Base-by-base conservation (phyloP, 2,888 invertebrate genomes). In the Pterostichus niger region DNA sequence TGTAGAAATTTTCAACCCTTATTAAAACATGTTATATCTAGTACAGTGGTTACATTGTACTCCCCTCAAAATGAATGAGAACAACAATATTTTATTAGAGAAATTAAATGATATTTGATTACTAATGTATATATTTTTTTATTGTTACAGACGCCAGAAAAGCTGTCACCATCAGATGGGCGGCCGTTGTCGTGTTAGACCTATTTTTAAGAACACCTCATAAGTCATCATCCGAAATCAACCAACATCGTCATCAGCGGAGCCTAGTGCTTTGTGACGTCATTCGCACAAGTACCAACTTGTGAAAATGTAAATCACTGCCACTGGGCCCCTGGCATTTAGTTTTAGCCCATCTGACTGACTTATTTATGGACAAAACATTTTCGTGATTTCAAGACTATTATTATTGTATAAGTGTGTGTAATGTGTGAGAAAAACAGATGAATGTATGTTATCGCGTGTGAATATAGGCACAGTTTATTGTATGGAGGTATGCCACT, bases 131-230 rank as follows among this genome's bases (percentile, higher is more conserved):
- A 9, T 79, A 84, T 84, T 85, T 84, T 86, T 84, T 84, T 84
- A 85, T 92, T 92, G 91, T 93, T 93, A 88, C 93, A 94, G 93
- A 92, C 91, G 86, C 91, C 93, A 86, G 93, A 93, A 88, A 93
- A 93, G 89, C 91, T 93, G 87, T 92, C 92, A 86, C 92, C 93
- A 85, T 91, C 92, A 83, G 93, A 93, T 88, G 92, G 93, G 90
- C 91, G 92, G 87, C 89, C 88, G 73, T 88, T 89, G 71, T 88
- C 89, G 79, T 88, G 88, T 85, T 89, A 87, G 88, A 71, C 35
- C 68, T 17, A 81, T 15, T 46, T 64, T 81, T 61, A 83, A 82
- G 64, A 68, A 56, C 80, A 82, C 83, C 24, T 24, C 24, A 24
- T 24, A 24, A 24, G 24, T 84, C 82, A 78, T 77, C 73, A 84